These are phyloP conservation scores for Hiodon alosoides DNA, from an alignment of 2,113 vertebrate species.

Conservation along the genomic window DNA sequence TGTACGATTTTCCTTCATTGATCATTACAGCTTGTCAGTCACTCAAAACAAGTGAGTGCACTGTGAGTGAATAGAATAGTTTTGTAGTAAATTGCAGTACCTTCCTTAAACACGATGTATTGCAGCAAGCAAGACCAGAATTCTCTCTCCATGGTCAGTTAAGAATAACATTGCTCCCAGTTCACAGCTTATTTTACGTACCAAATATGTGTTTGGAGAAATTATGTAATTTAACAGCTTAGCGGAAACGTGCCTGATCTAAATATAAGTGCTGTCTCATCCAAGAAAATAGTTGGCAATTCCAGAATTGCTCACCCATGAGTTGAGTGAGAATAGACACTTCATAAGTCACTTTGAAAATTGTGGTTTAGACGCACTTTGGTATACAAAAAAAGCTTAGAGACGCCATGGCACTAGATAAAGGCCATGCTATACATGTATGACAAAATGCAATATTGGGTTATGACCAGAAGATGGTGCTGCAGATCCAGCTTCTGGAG, in stretches of 20 bases:
- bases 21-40: too few relatives aligned
- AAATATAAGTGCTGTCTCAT: not conserved
- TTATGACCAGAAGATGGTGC: conserved; percentile 41
- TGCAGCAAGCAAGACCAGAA: not conserved
- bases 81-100: not conserved
- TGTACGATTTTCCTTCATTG: too few relatives aligned
- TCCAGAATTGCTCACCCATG: not conserved
- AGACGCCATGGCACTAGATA: not conserved
- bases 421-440: not conserved
- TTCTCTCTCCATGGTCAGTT: not conserved
- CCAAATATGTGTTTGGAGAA: not conserved
- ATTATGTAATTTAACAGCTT: not conserved
- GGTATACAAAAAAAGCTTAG: not conserved
- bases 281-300: not conserved
- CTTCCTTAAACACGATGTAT: not conserved
- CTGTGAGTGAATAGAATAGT: not conserved
- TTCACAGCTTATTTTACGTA: not conserved
- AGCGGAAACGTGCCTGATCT: not conserved
- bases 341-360: not conserved
- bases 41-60: not conserved
- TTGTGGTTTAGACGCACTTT: too few relatives aligned
- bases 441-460: conserved; percentile 24
- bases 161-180: not conserved
- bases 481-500: conserved; percentile 15
- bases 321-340: not conserved